Base-by-base conservation (phyloP, 2,797 vertebrate genomes). In the Poeciliopsis infans region DNA sequence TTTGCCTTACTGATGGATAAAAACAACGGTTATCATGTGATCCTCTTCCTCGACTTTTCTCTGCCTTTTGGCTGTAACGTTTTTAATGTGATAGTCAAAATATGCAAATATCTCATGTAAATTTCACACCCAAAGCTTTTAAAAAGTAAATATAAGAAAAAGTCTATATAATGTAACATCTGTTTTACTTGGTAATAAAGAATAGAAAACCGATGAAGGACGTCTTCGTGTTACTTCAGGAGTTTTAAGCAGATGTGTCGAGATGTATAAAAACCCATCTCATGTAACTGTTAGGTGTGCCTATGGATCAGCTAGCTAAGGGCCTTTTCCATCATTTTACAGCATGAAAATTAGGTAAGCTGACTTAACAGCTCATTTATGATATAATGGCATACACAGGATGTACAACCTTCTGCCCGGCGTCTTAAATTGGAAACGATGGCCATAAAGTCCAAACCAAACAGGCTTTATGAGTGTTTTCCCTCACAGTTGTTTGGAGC, bases 31-130 rank as follows among this genome's bases (percentile, higher is more conserved):
- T 66, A 49, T 49, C 76, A 83, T 77, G 36, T 49, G 72, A 86
- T 78, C 74, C 57, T 81, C 86, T 83, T 80, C 88, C 78, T 88
- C 79, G 49, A 71, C 92, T 91, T 93, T 83, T 89, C 91, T 90
- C 90, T 89, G 87, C 81, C 82, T 79, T 83, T 84, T 87, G 75
- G 88, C 87, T 94, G 86, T 90, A 49, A 89, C 89, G 78, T 79
- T 92, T 91, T 92, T 87, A 87, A 90, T 88, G 84, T 83, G 76
- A 91, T 91, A 87, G 95, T 95, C 95, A 92, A 88, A 97, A 97
- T 98, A 98, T 98, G 97, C 97, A 98, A 97, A 96, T 95, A 95
- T 93, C 95, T 96, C 94, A 88, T 95, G 94, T 94, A 94, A 92
- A 94, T 93, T 96, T 95, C 92, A 95, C 95, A 91, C 92, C 87